Base-by-base conservation (phyloP, 2,797 vertebrate species). In the Coregonus sp. region DNA sequence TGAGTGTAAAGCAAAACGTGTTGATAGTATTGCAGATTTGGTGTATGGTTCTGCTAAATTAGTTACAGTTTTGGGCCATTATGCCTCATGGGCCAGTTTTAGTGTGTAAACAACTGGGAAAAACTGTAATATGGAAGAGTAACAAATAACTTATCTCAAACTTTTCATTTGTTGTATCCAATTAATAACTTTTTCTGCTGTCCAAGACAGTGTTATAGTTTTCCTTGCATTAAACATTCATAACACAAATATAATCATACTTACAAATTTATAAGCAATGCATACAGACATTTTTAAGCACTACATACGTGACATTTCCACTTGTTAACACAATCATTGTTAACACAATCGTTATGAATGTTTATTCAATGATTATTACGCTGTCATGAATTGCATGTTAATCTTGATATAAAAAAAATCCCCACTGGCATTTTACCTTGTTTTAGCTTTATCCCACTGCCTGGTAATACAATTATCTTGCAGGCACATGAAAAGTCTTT, bases 401-500 rank as follows among this genome's bases (percentile, higher is more conserved):
- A 75, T 69, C 50, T 68, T 75, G 16, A 59, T 59, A 18, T 18
- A 7, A 7, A 18, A 59, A 59, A 20, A 84, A 88, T 80, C 85
- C 81, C 86, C 84, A 80, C 67, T 31, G 74, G 86, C 81, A 85
- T 84, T 89, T 85, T 81, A 86, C 86, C 85, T 90, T 81, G 79
- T 88, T 88, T 85, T 11, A 47, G 83, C 80, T 84, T 80, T 61
- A 88, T 78, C 89, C 81, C 77, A 78, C 85, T 85, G 81, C 77
- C 88, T 86, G 76, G 88, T 91, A 92, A 91, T 82, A 81, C 85
- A 82, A 89, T 90, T 89, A 90, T 89, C 84, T 88, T 85, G 82
- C 78, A 82, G 63, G 33, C 81, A 76, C 74, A 84, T 78, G 81
- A 82, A 80, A 86, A 88, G 87, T 80, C 76, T 75, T 35, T 87